Base-by-base conservation (phyloP, 2,113 vertebrate genomes). In the Heterocephalus glaber region DNA sequence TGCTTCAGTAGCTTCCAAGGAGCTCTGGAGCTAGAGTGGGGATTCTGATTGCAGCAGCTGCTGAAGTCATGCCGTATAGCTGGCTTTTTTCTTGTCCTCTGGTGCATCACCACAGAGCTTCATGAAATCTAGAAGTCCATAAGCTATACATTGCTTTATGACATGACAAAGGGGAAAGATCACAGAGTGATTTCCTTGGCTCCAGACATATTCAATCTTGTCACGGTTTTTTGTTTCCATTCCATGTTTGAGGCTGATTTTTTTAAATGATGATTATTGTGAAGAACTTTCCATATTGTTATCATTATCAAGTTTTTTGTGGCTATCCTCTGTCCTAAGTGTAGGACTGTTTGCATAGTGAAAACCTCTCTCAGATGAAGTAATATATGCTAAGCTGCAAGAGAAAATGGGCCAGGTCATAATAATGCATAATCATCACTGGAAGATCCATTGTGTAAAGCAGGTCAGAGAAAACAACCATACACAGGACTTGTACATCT, bases 201-300 rank as follows among this genome's bases (percentile, higher is more conserved):
- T 44, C 22, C 17, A 49, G 19, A 87, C 22, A 1, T 38, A 26
- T 17, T 28, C 5, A 76, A 19, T 4, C 2, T 2, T 63, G 13
- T 74, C 20, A 68, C 4, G n/a, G 7, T 1, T 56, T 56, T 96
- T 93, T 89, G 49, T 91, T 84, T 86, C 47, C 44, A 61, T 47
- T 83, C n/a, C 61, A 22, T 38, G 8, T 38, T 52, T 61, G 28
- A 92, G 30, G 70, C 4, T 44, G 14, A 2, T 33, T 77, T 95
- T 94, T 52, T 1, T n/a, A 95, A 84, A 85, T 56, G 17, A 72
- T n/a, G 26, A 56, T 72, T 30, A 47, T 76, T 77, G 85, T 80
- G 14, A 58, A 82, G 92, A 70, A 12, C 12, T 92, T 92, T 91
- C 66, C 81, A 49, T 90, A 35, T 49, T 54, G 35, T 6, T 82